Evolutionary conservation across 2,113 vertebrate species (phyloP).

Genomic region (Melierax canorus): DNA sequence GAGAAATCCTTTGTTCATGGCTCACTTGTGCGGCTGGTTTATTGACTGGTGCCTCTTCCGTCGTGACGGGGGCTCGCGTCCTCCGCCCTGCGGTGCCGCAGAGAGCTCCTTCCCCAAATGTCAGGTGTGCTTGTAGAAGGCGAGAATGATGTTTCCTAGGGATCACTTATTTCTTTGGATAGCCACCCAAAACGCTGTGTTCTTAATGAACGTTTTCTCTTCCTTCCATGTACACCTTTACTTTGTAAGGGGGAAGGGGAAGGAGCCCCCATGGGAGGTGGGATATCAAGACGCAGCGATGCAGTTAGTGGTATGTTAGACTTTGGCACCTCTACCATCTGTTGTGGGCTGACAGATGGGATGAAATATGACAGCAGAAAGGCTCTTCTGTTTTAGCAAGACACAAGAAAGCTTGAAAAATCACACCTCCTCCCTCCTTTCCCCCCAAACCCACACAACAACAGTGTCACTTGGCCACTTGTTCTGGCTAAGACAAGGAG

Average conservation of each 20-base stretch:
- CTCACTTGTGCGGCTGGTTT: neutral
- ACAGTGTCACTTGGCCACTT: constrained; percentile 72
- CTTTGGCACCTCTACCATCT: constrained; percentile 75
- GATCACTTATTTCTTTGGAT: neutral
- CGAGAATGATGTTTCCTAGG: neutral
- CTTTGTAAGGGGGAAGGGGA: constrained; percentile 26
- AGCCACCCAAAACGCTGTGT: neutral
- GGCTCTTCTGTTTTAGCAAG: constrained; percentile 72
- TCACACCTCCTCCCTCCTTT: constrained; percentile 68
- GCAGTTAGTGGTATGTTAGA: constrained; percentile 64
- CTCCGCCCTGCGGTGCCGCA: fast-evolving
- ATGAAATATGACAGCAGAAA: constrained; percentile 75
- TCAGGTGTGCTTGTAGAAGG: neutral
- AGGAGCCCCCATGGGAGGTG: constrained; percentile 19
- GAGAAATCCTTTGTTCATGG: constrained; percentile 15
- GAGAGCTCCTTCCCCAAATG: neutral
- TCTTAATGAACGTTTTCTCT: neutral
- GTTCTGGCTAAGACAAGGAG: constrained; percentile 51
- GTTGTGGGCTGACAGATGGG: constrained; percentile 75
- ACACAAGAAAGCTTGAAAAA: constrained; percentile 72
- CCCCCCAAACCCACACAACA: constrained; percentile 64
- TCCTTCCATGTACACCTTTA: neutral
- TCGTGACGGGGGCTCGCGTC: fast-evolving
- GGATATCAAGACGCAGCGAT: constrained; percentile 30
- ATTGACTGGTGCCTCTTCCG: neutral